Conservation (phyloP, 1,140 invertebrate species). For the Pseudomyrmex cubaensis region DNA sequence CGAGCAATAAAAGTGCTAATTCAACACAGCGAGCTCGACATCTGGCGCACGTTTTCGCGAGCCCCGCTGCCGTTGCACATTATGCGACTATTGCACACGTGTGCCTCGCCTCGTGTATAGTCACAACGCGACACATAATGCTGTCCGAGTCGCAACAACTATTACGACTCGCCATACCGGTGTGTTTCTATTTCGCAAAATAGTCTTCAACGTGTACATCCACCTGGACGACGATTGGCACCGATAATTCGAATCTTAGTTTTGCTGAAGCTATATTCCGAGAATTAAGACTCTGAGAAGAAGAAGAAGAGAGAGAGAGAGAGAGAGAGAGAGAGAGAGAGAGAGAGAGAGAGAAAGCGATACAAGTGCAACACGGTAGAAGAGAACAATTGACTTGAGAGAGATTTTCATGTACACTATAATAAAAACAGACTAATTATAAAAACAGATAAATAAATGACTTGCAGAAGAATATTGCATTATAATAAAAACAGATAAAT, state of each 20-base stretch:
- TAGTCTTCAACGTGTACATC: constrained; percentile 40
- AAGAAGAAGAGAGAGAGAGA: not conserved
- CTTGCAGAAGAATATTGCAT: too few relatives aligned
- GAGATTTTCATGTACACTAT: too few relatives aligned
- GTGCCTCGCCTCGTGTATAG: constrained; percentile 9
- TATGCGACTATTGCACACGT: constrained; percentile 12
- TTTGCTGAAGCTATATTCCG: not conserved
- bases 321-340: too few relatives aligned
- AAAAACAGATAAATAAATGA: too few relatives aligned
- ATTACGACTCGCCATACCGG: not conserved
- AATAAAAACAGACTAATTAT: too few relatives aligned
- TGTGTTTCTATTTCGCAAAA: constrained; percentile 59
- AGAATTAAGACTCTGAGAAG: not conserved
- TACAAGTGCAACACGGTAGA: too few relatives aligned
- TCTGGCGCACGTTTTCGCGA: constrained; percentile 62
- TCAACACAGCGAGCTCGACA: constrained; percentile 53
- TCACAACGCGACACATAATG: constrained; percentile 38
- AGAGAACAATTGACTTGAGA: too few relatives aligned
- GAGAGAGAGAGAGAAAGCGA: not conserved
- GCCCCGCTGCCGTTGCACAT: constrained; percentile 15
- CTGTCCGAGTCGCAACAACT: constrained; percentile 50
- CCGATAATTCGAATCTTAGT: constrained; percentile 2
- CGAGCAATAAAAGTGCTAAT: constrained; percentile 67
- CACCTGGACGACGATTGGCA: not conserved
- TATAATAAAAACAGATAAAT: not conserved